Percentiles rank a stretch among this genome's conserved stretches.
These are phyloP conservation scores for Ariolimax columbianus DNA, from an alignment of 2,888 invertebrate species.

Conservation along the genomic window DNA sequence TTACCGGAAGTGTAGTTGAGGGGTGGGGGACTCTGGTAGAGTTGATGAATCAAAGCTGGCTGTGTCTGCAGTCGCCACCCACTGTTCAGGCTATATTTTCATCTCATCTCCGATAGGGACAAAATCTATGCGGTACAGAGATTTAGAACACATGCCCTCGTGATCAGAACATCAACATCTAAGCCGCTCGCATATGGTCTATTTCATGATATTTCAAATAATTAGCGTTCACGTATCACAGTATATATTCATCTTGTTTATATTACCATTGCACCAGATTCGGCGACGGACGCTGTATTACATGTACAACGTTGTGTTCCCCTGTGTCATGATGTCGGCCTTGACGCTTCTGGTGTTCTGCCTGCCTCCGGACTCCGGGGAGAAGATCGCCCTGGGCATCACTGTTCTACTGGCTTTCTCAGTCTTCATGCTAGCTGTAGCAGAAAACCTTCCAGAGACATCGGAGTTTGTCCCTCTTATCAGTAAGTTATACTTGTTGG, in stretches of 20 bases:
- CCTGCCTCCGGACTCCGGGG: slow-evolving; percentile 81
- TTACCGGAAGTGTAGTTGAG: too few relatives aligned
- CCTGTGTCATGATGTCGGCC: slow-evolving; percentile 84
- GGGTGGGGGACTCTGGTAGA: too few relatives aligned
- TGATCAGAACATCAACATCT: too few relatives aligned
- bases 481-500: slow-evolving; percentile 79
- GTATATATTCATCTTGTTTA: neutral
- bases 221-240: too few relatives aligned
- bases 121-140: too few relatives aligned
- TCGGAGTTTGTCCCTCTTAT: slow-evolving; percentile 82
- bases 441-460: slow-evolving; percentile 82
- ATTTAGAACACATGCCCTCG: too few relatives aligned
- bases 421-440: slow-evolving; percentile 82
- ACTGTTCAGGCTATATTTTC: too few relatives aligned
- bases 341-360: slow-evolving; percentile 82
- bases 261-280: slow-evolving; percentile 75
- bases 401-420: slow-evolving; percentile 82
- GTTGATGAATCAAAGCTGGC: too few relatives aligned
- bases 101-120: too few relatives aligned
- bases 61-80: too few relatives aligned
- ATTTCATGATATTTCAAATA: too few relatives aligned
- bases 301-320: slow-evolving; percentile 82
- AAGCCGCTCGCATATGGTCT: too few relatives aligned
- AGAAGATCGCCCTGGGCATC: slow-evolving; percentile 82
- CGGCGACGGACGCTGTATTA: slow-evolving; percentile 80